Base-by-base conservation (phyloP, 2,797 vertebrate genomes). In the Rhinophrynus dorsalis region DNA sequence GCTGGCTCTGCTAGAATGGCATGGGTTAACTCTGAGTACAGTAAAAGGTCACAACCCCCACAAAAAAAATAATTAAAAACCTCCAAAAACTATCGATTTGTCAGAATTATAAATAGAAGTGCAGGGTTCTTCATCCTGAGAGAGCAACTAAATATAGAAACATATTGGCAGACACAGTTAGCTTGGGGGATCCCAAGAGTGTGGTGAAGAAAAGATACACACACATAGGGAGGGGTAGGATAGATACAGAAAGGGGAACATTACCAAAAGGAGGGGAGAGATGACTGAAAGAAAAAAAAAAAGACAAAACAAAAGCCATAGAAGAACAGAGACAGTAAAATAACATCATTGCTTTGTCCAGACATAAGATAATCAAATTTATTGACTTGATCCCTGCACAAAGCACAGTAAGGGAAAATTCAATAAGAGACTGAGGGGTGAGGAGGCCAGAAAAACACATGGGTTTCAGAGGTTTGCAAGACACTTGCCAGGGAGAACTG, bases 81-180 rank as follows among this genome's bases (percentile, higher is more conserved):
- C 6, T n/a, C n/a, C n/a, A 61, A 60, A 26, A 6, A 12, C 55
- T 65, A 72, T 72, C 58, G 68, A 72, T 72, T 56, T 51, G 2
- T 23, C 11, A 0, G 13, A 33, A 42, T 38, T 72, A 65, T 50
- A 58, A 72, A 58, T 64, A 64, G 27, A 52, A n/a, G 12, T 7
- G 26, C 26, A 35, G 24, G 15, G 51, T 47, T 20, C 8, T 38
- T 42, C 33, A 15, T 24, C 29, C 51, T 26, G 44, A 27, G 44
- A 58, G 8, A 30, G 10, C 8, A 11, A n/a, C 61, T 65, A 44
- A 58, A 58, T 58, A 65, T 72, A 72, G 33, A 23, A 12, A 21
- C 7, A 26, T 17, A 57, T 38, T 58, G 33, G 13, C 27, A 59
- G 26, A 23, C 33, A 44, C 52, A 65, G 44, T 58, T 52, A 58